Conservation (phyloP, 1,140 invertebrate genomes). For the Riptortus pedestris region DNA sequence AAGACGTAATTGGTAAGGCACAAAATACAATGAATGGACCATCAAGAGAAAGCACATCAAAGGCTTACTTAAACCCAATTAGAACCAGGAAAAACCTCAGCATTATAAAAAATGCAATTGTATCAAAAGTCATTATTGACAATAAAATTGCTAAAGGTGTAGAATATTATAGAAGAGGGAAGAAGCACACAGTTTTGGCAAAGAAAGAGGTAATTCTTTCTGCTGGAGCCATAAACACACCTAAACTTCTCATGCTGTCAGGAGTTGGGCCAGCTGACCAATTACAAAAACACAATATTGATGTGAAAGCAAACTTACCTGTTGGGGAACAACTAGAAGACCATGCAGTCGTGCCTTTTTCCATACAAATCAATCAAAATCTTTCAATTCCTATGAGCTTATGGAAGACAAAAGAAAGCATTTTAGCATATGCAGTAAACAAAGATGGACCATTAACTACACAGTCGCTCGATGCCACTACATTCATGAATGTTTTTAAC, state of each 20-base stretch:
- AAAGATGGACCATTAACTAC: conserved; percentile 38
- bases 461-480: conserved; percentile 32
- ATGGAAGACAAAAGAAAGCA: conserved; percentile 33
- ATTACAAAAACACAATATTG: conserved; percentile 41
- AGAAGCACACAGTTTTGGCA: conserved; percentile 46
- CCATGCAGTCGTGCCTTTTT: conserved; percentile 34
- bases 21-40: background rate
- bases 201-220: conserved; percentile 59
- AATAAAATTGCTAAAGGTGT: conserved; percentile 52
- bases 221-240: conserved; percentile 33
- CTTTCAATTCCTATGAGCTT: conserved; percentile 34
- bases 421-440: conserved; percentile 36
- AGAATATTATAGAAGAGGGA: conserved; percentile 41
- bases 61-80: background rate
- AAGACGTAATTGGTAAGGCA: background rate
- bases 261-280: conserved; percentile 40
- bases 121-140: conserved; percentile 61
- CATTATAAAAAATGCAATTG: conserved; percentile 30
- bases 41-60: background rate
- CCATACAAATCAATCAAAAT: conserved; percentile 35
- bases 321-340: conserved; percentile 49
- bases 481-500: background rate
- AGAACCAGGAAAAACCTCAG: background rate
- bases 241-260: conserved; percentile 37
- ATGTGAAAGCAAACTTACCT: conserved; percentile 45